Evolutionary conservation across 2,113 vertebrate genomes (phyloP), one percentile per base, ranked within the genome.

Genomic region (Ciconia maguari): DNA sequence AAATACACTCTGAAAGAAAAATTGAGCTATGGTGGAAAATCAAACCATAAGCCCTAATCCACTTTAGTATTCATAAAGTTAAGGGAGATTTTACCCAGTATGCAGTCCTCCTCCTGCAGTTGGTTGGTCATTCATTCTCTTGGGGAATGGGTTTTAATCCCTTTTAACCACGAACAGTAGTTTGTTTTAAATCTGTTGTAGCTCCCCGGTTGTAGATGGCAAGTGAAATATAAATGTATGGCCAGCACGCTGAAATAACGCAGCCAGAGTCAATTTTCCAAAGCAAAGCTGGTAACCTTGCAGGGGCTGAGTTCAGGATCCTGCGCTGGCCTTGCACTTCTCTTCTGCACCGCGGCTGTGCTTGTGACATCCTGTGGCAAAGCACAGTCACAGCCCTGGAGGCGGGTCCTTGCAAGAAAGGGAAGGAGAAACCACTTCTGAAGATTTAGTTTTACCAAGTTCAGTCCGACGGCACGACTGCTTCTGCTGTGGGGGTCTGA

Each of bases 311-410:
- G 41, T 5, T 68, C 42, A 64, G 81, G 41, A 49, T 69, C 72
- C 79, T 77, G 81, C 24, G 3, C 46, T 48, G 54, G 29, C 61
- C 83, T 60, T 60, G 48, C 62, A 6, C 16, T 66, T 72, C 79
- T 86, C 61, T 12, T 44, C 27, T n/a, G 89, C 65, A 69, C 52
- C 1, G 0, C 5, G 17, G 4, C 60, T 57, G 78, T 51, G 72
- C 87, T 42, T 72, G 93, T 88, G 66, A 54, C 85, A 66, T 85
- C 75, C 93, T 88, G 95, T 58, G 60, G 24, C 83, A 41, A 14
- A 8, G 26, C 7, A 1, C 11, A 7, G 46, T 44, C 6, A 3
- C 55, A 71, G 65, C 36, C 48, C 38, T 42, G 49, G 21, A 25
- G 30, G 6, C 2, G 3, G 11, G 38, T 10, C 72, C 61, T 58